These are phyloP conservation scores for Bombus impatiens DNA, from an alignment of 1,140 invertebrate genomes.

Conservation along the genomic window DNA sequence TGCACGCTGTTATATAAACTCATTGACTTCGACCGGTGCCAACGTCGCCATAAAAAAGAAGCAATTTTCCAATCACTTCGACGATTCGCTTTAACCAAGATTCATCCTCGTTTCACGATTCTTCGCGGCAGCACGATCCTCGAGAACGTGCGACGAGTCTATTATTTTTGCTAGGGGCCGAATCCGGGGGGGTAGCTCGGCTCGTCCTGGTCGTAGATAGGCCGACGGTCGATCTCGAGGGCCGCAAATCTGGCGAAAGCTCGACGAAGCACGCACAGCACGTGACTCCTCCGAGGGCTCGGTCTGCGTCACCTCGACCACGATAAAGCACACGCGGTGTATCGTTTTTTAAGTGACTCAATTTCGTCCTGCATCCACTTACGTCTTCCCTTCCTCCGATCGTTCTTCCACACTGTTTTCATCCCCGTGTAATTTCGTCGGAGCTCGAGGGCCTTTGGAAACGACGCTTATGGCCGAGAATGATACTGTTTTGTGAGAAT, in stretches of 20 bases:
- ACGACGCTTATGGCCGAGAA: not conserved
- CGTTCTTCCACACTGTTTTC: not conserved
- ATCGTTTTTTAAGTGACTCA: constrained; percentile 69
- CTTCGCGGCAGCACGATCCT: not conserved
- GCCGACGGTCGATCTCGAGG: constrained; percentile 61
- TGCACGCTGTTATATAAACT: not conserved
- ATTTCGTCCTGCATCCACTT: constrained; percentile 50
- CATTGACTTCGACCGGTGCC: not conserved
- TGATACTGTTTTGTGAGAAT: not conserved
- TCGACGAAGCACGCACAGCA: constrained; percentile 79
- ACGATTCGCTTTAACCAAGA: not conserved
- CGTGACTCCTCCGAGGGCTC: constrained; percentile 67
- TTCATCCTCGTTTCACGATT: not conserved
- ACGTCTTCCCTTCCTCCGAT: not conserved
- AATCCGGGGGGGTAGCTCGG: constrained; percentile 50
- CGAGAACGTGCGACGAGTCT: constrained; percentile 69
- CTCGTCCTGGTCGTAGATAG: constrained; percentile 68
- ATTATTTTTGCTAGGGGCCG: constrained; percentile 72
- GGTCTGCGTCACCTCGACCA: constrained; percentile 68
- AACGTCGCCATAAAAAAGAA: not conserved
- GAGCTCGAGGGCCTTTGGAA: no score
- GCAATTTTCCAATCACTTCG: not conserved
- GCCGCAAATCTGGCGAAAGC: constrained; percentile 81
- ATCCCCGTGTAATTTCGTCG: constrained; percentile 12
- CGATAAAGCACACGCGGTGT: constrained; percentile 81